Conservation (phyloP, 2,113 vertebrate genomes). For the Vanacampus margaritifer region DNA sequence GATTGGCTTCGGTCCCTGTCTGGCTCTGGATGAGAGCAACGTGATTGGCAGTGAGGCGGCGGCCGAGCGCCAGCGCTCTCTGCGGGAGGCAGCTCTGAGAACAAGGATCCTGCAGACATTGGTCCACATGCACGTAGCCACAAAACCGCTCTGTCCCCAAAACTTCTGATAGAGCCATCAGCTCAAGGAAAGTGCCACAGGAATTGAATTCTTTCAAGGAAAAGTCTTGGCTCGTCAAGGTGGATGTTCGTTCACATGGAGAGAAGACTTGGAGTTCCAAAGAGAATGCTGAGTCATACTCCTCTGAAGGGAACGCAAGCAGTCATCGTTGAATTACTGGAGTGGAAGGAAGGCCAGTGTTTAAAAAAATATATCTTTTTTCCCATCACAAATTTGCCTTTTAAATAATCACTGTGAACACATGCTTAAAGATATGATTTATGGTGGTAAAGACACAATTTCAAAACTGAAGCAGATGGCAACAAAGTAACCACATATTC, state of each 20-base stretch:
- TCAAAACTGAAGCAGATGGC: slow-evolving; percentile 9
- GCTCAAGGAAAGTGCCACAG: slow-evolving; percentile 20
- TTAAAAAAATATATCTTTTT: background rate
- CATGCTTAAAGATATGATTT: slow-evolving; percentile 17
- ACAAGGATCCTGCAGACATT: slow-evolving; percentile 26
- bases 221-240: slow-evolving; percentile 16
- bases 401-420: slow-evolving; percentile 24
- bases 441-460: slow-evolving; percentile 4
- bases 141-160: slow-evolving; percentile 21
- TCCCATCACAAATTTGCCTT: slow-evolving; percentile 1
- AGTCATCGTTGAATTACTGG: slow-evolving; percentile 22
- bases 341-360: slow-evolving; percentile 19
- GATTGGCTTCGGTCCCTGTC: slow-evolving; percentile 43
- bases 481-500: slow-evolving; percentile 12
- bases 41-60: slow-evolving; percentile 44
- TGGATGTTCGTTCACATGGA: slow-evolving; percentile 25
- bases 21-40: slow-evolving; percentile 48
- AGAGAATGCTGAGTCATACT: slow-evolving; percentile 39
- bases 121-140: background rate
- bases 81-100: slow-evolving; percentile 39
- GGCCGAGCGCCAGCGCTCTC: slow-evolving; percentile 26
- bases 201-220: slow-evolving; percentile 21
- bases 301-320: slow-evolving; percentile 21
- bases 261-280: slow-evolving; percentile 15
- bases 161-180: slow-evolving; percentile 33